Evolutionary conservation across 2,888 invertebrate species (phyloP).

Genomic region (Ophion slaviceki): DNA sequence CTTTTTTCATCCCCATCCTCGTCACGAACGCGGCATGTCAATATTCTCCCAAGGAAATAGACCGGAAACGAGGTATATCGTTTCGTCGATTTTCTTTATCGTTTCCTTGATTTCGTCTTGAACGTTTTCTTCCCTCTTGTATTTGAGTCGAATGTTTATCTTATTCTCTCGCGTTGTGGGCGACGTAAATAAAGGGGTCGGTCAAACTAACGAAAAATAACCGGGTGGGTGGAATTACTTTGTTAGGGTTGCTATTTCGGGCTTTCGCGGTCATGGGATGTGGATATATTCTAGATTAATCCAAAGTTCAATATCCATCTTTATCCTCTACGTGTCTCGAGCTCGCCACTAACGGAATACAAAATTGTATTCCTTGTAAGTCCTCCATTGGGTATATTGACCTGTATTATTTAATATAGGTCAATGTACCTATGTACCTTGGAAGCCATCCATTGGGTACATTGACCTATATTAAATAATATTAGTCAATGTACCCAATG

Average conservation of each 20-base stretch:
- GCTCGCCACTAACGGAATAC: not conserved
- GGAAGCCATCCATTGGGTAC: too few species aligned
- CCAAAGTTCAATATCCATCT: not conserved
- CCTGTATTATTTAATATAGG: too few species aligned
- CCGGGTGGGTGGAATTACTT: not conserved
- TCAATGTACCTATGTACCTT: too few species aligned
- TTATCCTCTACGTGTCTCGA: not conserved
- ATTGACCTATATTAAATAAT: too few species aligned
- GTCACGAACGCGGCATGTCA: slow-evolving; percentile 24
- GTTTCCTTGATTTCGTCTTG: slow-evolving; percentile 9
- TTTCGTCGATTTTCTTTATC: slow-evolving; percentile 41
- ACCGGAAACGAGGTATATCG: slow-evolving; percentile 57
- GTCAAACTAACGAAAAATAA: not conserved
- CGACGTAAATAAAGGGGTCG: not conserved
- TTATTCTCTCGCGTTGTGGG: not conserved
- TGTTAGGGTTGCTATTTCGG: not conserved
- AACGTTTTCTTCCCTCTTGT: slow-evolving; percentile 6
- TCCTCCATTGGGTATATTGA: too few species aligned
- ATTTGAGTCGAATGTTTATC: not conserved
- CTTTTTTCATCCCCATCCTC: slow-evolving; percentile 55
- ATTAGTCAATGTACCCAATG: too few species aligned
- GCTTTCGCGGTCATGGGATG: too few species aligned
- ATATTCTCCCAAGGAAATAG: slow-evolving; percentile 50
- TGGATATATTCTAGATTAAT: not conserved
- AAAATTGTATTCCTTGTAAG: not conserved